Evolutionary conservation across 2,797 vertebrate species (phyloP), one percentile per base, ranked within the genome.

Genomic region (Lacerta viridis): DNA sequence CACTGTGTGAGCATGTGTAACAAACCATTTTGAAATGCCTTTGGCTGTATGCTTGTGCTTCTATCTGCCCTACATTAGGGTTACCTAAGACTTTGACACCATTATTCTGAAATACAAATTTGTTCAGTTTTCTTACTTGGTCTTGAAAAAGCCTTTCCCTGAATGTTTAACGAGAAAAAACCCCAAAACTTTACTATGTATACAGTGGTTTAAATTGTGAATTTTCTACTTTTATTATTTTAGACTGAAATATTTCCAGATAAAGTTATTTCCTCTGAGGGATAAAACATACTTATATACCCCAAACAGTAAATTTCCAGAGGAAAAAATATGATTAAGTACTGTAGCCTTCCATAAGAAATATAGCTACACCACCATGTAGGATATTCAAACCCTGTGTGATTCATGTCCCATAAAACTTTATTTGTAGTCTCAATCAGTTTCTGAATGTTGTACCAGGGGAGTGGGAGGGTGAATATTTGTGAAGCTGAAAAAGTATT

Each of bases 231-330:
- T 64, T 86, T 82, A 75, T 76, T 84, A 8, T 89, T 61, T 61
- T 1, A 87, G 86, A 39, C 88, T 75, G 90, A 89, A 92, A 72
- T 89, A 83, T 90, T 81, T 93, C 77, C 81, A 81, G 13, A 59
- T 83, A 82, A 80, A 87, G 91, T 86, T 92, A 76, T 17, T 0
- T 89, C 11, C 68, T 89, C 17, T 33, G 7, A 92, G 87, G 88
- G 87, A 86, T 84, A 91, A 90, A 85, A 79, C 91, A 81, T 91
- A 90, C 78, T 93, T 91, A 91, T 17, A 84, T 66, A 92, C 33
- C 89, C 93, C 68, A 93, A 93, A 94, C 46, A 87, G 83, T 94
- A 93, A 86, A 92, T 93, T 94, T 92, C 68, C 74, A 78, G 86
- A 89, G 92, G 80, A 90, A 92, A 91, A 94, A 87, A 90, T 89